Base-by-base conservation (phyloP, 2,113 vertebrate genomes). In the Oreochromis tanganicae region DNA sequence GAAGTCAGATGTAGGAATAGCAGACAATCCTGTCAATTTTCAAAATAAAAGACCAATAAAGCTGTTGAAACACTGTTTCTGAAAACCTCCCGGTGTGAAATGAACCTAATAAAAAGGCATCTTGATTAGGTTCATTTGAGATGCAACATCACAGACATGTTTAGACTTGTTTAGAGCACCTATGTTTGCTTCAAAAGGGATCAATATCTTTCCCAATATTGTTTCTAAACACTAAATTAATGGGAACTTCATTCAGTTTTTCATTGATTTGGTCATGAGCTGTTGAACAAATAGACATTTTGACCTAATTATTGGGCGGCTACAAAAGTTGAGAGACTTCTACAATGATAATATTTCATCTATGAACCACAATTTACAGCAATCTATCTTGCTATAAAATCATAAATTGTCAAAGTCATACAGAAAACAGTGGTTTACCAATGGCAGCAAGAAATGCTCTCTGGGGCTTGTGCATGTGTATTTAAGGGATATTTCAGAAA, bases 41-140 rank as follows among this genome's bases (percentile, higher is more conserved):
- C 36, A 68, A 68, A 68, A 68, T 68, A 68, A 41, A 41, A 68
- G 36, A 68, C 36, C 63, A 32, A 61, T 61, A 61, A 2, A 21
- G 12, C 4, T 5, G 13, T 41, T 5, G 63, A 68, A 41, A 41
- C 11, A 21, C 19, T 41, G 32, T 36, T 63, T 63, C 59, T 63
- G 59, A 63, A 63, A 63, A 19, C 36, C n/a, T 41, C 36, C 11
- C 0, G 1, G 34, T 68, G 7, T 68, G 1, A 21, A 14, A 13
- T 71, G 8, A 41, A 0, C 11, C 0, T 2, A 41, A 21, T 24
- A 2, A 43, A 43, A 43, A 43, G 34, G 57, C 27, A 32, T 59
- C 27, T 59, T 59, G 27, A 59, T 5, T 59, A 1, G 21, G 36
- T 43, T 21, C n/a, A 71, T 7, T 43, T 4, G 63, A 41, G 63